Conservation (phyloP, 2,113 vertebrate genomes). For the Orientallactaga bullata region DNA sequence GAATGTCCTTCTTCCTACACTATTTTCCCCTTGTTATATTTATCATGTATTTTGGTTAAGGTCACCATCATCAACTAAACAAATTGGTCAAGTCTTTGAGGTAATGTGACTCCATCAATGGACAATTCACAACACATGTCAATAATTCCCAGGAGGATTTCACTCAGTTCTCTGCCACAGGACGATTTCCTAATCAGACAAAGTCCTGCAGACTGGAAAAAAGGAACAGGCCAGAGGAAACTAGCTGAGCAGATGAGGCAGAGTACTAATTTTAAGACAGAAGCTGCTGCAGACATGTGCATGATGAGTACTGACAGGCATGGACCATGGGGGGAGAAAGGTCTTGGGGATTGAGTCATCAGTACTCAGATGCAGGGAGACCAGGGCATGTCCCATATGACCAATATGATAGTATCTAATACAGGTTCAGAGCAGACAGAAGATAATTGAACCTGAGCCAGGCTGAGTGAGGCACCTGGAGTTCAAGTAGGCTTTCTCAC, state of each 20-base stretch:
- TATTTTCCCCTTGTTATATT: too few species aligned
- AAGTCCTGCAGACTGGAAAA: neutral
- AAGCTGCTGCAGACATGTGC: too few species aligned
- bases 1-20: too few species aligned
- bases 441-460: neutral
- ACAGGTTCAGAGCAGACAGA: neutral
- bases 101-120: neutral
- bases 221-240: too few species aligned
- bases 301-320: fast-evolving
- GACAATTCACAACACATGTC: neutral
- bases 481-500: neutral
- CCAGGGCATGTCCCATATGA: too few species aligned
- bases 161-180: neutral
- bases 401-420: neutral
- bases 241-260: neutral
- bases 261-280: neutral
- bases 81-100: neutral
- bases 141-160: neutral
- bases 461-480: neutral
- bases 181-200: neutral
- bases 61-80: neutral
- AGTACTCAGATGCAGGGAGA: neutral
- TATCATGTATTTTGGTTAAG: too few species aligned
- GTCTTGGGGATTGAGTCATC: fast-evolving
- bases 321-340: too few species aligned